Percentiles rank a stretch among this genome's conserved stretches.
These are phyloP conservation scores for Balaeniceps rex DNA, from an alignment of 2,113 vertebrate genomes.

Conservation along the genomic window DNA sequence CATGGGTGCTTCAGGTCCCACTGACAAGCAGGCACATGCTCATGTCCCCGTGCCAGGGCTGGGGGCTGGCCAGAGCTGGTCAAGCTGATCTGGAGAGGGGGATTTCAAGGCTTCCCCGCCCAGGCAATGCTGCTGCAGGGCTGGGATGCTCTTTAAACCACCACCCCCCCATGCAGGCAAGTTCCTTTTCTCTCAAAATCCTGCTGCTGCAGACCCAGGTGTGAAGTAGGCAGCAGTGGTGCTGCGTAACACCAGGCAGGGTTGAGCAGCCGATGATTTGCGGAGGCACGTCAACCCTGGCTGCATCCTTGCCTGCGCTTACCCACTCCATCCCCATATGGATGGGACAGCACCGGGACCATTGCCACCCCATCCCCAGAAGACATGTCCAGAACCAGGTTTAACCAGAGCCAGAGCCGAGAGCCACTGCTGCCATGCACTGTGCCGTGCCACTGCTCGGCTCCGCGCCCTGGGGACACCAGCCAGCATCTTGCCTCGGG, in stretches of 20 bases:
- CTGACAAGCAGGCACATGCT: too few species aligned
- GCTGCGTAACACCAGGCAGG: neutral
- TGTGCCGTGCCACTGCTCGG: neutral
- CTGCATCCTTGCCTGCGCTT: neutral
- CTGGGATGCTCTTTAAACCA: neutral
- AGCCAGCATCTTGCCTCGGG: neutral
- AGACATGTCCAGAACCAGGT: rapidly evolving
- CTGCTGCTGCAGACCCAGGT: neutral
- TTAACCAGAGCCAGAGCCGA: neutral
- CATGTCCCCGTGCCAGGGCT: neutral
- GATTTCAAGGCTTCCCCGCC: neutral
- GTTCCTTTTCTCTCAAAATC: neutral
- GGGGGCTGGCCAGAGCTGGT: rapidly evolving
- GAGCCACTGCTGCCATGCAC: rapidly evolving
- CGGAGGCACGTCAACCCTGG: rapidly evolving
- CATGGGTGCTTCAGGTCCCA: neutral
- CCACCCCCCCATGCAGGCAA: rapidly evolving
- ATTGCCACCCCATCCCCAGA: rapidly evolving
- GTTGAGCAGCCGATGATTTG: neutral
- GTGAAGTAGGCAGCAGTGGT: rapidly evolving
- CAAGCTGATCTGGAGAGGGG: neutral
- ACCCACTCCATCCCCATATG: rapidly evolving
- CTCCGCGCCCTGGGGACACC: rapidly evolving
- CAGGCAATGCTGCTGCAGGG: neutral
- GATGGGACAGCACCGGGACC: rapidly evolving